Conservation (phyloP, 2,113 vertebrate species). For the Thermophis baileyi region DNA sequence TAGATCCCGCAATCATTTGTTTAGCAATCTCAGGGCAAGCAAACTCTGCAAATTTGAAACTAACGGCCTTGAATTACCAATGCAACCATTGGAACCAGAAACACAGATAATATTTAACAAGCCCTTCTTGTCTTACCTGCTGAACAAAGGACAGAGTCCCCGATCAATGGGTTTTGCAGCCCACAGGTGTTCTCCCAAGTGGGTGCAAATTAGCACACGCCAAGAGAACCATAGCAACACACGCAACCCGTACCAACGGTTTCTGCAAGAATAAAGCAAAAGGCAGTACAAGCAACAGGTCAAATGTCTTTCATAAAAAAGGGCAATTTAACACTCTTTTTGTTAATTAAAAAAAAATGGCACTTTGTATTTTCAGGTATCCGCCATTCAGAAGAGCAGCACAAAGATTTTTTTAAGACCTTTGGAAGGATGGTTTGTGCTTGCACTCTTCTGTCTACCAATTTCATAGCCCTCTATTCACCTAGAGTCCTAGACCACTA, state of each 20-base stretch:
- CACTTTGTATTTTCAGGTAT: rapidly evolving
- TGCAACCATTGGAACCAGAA: neutral
- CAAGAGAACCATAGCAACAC: neutral
- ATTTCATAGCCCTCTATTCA: neutral
- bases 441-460: neutral
- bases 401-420: neutral
- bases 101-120: neutral
- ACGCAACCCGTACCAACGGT: neutral
- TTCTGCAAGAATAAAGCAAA: neutral
- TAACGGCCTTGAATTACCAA: neutral
- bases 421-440: neutral
- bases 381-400: neutral
- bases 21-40: neutral
- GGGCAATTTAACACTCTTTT: neutral
- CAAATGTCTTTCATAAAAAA: neutral
- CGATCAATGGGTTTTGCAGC: neutral
- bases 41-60: neutral
- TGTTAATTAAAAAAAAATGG: rapidly evolving
- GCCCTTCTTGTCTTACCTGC: neutral
- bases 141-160: neutral
- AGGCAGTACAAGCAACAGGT: neutral
- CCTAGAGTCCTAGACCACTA: neutral
- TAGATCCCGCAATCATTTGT: neutral
- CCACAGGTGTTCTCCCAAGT: neutral
- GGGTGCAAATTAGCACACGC: neutral